Evolutionary conservation across 2,888 invertebrate species (phyloP), one percentile per base, ranked within the genome.

Genomic region (Papilio demoleus): DNA sequence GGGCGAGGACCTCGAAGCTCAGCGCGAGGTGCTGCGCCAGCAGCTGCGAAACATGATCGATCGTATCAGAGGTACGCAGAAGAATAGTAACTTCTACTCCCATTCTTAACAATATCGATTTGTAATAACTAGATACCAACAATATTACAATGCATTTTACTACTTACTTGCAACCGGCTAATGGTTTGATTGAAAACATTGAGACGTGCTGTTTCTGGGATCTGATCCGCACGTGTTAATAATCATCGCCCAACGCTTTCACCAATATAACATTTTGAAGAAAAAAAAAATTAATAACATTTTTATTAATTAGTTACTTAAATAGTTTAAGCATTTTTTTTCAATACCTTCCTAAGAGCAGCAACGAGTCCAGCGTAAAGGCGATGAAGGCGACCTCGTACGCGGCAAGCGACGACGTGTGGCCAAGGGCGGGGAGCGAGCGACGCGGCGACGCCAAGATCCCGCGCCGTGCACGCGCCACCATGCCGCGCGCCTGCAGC

Each of bases 261-360:
- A 12, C 11, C 12, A 4, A 22, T 22, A 4, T 22, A 19, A 47
- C 22, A 47, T 22, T 47, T 12, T 1, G 4, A 22, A 47, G 6
- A 22, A 11, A 12, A 22, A 14, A 31, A 31, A 27, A 56, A 31
- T 17, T 6, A 56, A 4, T 53, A 1, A 45, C 45, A 53, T 17
- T 56, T 56, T 31, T 31, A 31, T 56, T 4, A 31, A 56, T 17
- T 31, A 4, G n/a, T n/a, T n/a, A n/a, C n/a, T n/a, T n/a, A n/a
- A n/a, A n/a, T n/a, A n/a, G n/a, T 56, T 56, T 56, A 56, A 56
- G n/a, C 31, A 56, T 27, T 6, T 17, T 31, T 31, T 17, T n/a
- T 31, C 27, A 56, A 56, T 56, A 17, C 27, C n/a, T 56, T 56
- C 27, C 31, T 8, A 56, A 56, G 53, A 56, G 31, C 53, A 56